These are phyloP conservation scores for Diplosoma virens DNA, from an alignment of 23 tunicate genomes.

Conservation along the genomic window DNA sequence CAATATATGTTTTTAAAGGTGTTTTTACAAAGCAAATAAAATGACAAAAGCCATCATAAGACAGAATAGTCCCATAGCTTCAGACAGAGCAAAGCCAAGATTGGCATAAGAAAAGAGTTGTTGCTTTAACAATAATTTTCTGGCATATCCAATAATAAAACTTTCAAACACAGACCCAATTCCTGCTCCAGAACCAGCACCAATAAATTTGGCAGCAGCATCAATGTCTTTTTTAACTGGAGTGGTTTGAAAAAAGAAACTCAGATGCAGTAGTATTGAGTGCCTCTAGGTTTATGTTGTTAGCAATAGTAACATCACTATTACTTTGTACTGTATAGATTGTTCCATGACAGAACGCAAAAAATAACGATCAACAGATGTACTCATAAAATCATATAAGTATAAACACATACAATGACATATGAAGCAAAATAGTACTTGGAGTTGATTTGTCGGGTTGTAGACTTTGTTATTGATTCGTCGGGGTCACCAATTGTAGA, in stretches of 20 bases:
- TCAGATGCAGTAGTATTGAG: too few relatives aligned
- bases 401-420: too few relatives aligned
- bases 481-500: too few relatives aligned
- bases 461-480: too few relatives aligned
- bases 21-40: conserved; percentile 81
- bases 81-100: conserved; percentile 98
- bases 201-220: conserved; percentile 99
- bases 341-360: too few relatives aligned
- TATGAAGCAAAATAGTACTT: too few relatives aligned
- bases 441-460: too few relatives aligned
- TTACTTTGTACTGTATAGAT: too few relatives aligned
- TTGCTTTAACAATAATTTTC: conserved; percentile 98
- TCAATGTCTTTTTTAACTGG: conserved; percentile 85
- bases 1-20: too few relatives aligned
- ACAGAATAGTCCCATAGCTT: conserved; percentile 99
- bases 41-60: conserved; percentile 99
- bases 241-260: conserved; percentile 85
- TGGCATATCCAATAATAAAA: conserved; percentile 98
- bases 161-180: conserved; percentile 99
- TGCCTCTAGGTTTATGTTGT: too few relatives aligned
- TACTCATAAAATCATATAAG: too few relatives aligned
- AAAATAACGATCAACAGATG: too few relatives aligned
- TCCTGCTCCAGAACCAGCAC: conserved; percentile 99
- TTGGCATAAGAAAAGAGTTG: conserved; percentile 98
- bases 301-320: conserved; percentile 2